phyloP scores from a whole-genome alignment of 2,113 vertebrate genomes.

The Ascaphus truei region DNA sequence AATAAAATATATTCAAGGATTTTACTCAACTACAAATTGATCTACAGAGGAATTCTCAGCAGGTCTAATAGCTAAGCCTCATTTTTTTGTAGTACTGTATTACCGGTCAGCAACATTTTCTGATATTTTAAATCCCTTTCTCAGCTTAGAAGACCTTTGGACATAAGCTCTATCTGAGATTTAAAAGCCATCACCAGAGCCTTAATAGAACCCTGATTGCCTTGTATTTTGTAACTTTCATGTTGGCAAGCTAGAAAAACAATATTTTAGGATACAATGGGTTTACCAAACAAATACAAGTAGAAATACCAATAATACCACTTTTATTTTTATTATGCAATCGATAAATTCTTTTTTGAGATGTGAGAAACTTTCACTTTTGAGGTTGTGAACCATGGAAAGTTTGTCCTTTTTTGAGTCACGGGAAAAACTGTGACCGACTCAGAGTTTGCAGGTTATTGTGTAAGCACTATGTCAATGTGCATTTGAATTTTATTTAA shows the following conservation, averaged over 20 bases:
- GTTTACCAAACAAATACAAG: too few relatives aligned
- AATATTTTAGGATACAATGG: too few relatives aligned
- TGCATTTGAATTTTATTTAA: too few relatives aligned
- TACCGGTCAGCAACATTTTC: slow-evolving; percentile 22
- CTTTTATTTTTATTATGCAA: too few relatives aligned
- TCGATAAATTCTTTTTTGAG: too few relatives aligned
- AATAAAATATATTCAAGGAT: slow-evolving; percentile 23
- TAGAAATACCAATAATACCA: too few relatives aligned
- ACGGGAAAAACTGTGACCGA: too few relatives aligned
- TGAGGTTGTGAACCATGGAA: too few relatives aligned
- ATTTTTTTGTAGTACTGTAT: slow-evolving; percentile 4
- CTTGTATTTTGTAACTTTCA: slow-evolving; percentile 13
- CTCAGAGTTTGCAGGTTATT: too few relatives aligned
- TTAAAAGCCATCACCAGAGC: not conserved
- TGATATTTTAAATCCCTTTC: slow-evolving; percentile 20
- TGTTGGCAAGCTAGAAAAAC: not conserved
- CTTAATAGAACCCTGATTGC: slow-evolving; percentile 12
- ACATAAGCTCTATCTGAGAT: slow-evolving; percentile 6
- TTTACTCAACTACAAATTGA: slow-evolving; percentile 25
- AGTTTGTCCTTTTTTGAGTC: too few relatives aligned
- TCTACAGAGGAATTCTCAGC: slow-evolving; percentile 20
- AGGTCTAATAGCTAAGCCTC: slow-evolving; percentile 8
- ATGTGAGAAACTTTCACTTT: too few relatives aligned
- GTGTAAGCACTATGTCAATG: too few relatives aligned
- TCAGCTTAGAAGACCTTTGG: slow-evolving; percentile 27